A percentile compares a stretch with the other conserved stretches of the same genome.
Conservation (phyloP, 1,140 invertebrate species). For the Patella vulgata region DNA sequence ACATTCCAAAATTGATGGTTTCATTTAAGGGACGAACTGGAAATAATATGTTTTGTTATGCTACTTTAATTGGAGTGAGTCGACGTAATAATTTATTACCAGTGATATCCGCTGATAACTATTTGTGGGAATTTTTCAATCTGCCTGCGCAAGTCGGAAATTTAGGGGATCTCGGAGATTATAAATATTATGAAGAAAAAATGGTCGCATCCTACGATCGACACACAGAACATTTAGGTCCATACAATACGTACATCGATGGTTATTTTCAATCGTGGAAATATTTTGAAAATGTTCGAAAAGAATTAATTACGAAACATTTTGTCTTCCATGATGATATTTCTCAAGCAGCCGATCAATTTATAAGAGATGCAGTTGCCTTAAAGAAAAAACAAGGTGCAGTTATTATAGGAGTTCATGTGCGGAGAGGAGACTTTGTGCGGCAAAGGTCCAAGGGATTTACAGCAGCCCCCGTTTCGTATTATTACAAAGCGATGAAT, state of each 20-base stretch:
- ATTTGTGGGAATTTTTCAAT: conserved; percentile 43
- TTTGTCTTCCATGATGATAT: conserved; percentile 43
- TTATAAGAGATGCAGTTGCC: conserved; percentile 26
- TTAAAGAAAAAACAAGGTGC: conserved; percentile 26
- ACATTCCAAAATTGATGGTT: conserved; percentile 26
- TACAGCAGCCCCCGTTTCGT: conserved; percentile 36
- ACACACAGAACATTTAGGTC: conserved; percentile 24
- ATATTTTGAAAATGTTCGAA: conserved; percentile 43
- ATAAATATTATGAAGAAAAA: conserved; percentile 29
- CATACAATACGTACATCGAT: conserved; percentile 30
- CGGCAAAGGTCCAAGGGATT: conserved; percentile 40
- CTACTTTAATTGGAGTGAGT: conserved; percentile 40
- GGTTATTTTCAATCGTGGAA: conserved; percentile 54
- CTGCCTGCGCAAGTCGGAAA: conserved; percentile 31
- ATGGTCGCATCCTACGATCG: conserved; percentile 26
- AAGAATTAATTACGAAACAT: conserved; percentile 41
- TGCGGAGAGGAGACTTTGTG: conserved; percentile 52
- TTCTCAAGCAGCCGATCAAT: conserved; percentile 21
- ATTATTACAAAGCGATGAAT: conserved; percentile 50
- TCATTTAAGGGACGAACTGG: conserved; percentile 44
- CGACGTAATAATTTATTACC: conserved; percentile 45
- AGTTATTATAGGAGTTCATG: conserved; percentile 44
- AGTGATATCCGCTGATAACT: conserved; percentile 32
- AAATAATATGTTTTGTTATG: conserved; percentile 55
- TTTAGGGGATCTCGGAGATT: conserved; percentile 22